Evolutionary conservation across 2,797 vertebrate genomes (phyloP).

Genomic region (Gastrophryne carolinensis): DNA sequence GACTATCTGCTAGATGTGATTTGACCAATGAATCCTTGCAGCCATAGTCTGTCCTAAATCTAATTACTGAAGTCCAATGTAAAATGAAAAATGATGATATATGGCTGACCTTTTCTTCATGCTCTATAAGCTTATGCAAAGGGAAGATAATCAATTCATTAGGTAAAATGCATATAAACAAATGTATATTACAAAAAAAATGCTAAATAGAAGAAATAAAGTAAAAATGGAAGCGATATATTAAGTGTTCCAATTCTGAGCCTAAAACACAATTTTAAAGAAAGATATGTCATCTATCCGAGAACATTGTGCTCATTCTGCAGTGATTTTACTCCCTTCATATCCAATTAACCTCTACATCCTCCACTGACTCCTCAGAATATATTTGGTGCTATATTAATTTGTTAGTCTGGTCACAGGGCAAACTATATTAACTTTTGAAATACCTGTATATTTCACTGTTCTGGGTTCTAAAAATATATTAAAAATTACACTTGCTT

Average conservation of each 20-base stretch:
- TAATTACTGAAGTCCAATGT: slow-evolving; percentile 3
- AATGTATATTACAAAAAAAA: not conserved
- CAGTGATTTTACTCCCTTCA: not conserved
- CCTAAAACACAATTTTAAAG: not conserved
- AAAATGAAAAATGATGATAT: slow-evolving; percentile 1
- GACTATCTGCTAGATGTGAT: not conserved
- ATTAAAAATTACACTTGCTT: not conserved
- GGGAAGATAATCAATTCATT: not conserved
- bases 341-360: slow-evolving; percentile 11
- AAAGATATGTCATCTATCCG: not conserved
- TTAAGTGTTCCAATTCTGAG: not conserved
- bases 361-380: not conserved
- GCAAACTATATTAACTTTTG: not conserved
- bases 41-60: slow-evolving; percentile 8
- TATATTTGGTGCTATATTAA: not conserved
- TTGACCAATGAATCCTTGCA: not conserved
- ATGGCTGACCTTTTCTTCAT: not conserved
- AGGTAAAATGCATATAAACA: not conserved
- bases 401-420: not conserved
- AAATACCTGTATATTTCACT: not conserved
- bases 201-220: not conserved
- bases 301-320: not conserved
- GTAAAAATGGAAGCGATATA: not conserved
- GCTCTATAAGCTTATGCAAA: not conserved
- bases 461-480: not conserved